These are phyloP conservation scores for Panagrolaimus sp. DNA, from an alignment of 1,140 invertebrate species.

Conservation along the genomic window DNA sequence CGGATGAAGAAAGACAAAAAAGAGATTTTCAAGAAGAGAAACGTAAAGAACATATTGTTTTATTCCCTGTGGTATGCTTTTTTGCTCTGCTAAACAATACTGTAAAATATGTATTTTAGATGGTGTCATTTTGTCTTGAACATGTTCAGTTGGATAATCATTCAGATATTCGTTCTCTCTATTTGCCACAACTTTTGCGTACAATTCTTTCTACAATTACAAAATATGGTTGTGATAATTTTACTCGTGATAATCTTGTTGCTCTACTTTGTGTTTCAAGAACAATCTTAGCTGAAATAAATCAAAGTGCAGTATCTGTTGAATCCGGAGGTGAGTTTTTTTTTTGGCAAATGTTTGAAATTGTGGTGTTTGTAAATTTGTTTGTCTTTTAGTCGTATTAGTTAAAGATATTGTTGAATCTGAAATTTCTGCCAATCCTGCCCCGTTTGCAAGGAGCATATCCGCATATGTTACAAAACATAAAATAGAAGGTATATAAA, in stretches of 20 bases:
- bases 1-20: slow-evolving; percentile 29
- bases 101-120: slow-evolving; percentile 33
- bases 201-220: slow-evolving; percentile 31
- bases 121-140: slow-evolving; percentile 50
- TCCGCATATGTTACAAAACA: too few species aligned
- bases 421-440: too few species aligned
- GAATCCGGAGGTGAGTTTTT: slow-evolving; percentile 33
- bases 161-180: slow-evolving; percentile 38
- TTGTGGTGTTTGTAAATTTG: too few species aligned
- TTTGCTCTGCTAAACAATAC: not conserved
- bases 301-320: slow-evolving; percentile 34
- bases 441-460: too few species aligned
- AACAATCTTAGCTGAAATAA: slow-evolving; percentile 39
- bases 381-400: too few species aligned
- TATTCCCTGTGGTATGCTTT: slow-evolving; percentile 42
- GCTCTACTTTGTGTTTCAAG: slow-evolving; percentile 37
- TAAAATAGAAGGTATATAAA: too few species aligned
- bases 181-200: slow-evolving; percentile 41
- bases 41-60: slow-evolving; percentile 29
- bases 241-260: slow-evolving; percentile 40
- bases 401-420: too few species aligned
- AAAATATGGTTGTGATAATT: slow-evolving; percentile 30
- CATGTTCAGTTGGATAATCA: slow-evolving; percentile 46
- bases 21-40: slow-evolving; percentile 23
- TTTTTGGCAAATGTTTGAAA: too few species aligned